Percentiles rank a stretch among this genome's conserved stretches.
phyloP scores from a whole-genome alignment of 2,113 vertebrate genomes.

The Prunella himalayana region DNA sequence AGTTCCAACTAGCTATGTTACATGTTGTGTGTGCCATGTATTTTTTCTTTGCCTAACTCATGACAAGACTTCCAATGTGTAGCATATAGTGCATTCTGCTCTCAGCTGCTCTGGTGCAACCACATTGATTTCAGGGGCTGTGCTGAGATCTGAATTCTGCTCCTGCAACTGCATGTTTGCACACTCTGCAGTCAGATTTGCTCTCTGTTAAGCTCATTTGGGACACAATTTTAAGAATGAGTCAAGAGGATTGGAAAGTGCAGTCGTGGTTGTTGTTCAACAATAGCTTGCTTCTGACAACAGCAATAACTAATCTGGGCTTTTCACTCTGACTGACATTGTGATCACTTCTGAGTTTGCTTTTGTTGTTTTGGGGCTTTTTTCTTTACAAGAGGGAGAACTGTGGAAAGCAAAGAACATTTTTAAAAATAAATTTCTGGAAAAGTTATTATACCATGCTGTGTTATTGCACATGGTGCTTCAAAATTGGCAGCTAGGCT shows the following conservation, averaged over 20 bases:
- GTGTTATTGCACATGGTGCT: neutral
- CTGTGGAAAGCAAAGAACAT: neutral
- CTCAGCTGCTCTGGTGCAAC: neutral
- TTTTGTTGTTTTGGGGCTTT: neutral
- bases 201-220: neutral
- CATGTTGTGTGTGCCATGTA: neutral
- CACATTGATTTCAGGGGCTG: neutral
- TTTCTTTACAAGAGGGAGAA: neutral
- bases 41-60: neutral
- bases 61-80: neutral
- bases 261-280: neutral
- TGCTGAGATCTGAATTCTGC: neutral
- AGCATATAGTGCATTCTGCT: neutral
- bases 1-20: neutral
- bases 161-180: neutral
- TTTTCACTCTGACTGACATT: neutral
- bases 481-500: slow-evolving; percentile 1
- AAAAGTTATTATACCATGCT: neutral
- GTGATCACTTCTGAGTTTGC: neutral
- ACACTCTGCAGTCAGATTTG: neutral
- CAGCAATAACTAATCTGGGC: neutral
- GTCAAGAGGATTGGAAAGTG: neutral
- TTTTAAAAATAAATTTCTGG: slow-evolving; percentile 12
- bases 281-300: neutral
- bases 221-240: slow-evolving; percentile 18